These are phyloP conservation scores for Paelopatides confundens DNA, from an alignment of 53 echinoderm and acorn worm species.

Conservation along the genomic window DNA sequence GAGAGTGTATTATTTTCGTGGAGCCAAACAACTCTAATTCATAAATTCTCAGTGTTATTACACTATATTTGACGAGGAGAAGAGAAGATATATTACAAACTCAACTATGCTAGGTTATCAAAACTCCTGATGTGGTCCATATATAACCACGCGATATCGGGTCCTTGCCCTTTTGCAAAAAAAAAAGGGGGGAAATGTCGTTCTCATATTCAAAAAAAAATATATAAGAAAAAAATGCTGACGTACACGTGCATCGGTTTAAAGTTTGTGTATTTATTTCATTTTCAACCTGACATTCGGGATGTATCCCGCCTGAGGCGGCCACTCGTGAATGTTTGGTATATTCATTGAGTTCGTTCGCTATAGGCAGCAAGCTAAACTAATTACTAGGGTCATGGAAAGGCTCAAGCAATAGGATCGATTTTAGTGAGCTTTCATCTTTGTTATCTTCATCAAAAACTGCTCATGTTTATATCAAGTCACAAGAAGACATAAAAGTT, in stretches of 20 bases:
- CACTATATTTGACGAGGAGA: too few species aligned
- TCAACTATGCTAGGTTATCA: too few species aligned
- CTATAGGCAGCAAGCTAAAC: not conserved
- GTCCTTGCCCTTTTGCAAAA: too few species aligned
- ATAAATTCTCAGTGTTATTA: too few species aligned
- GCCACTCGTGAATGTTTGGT: not conserved
- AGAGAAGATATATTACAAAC: too few species aligned
- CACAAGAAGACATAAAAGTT: not conserved
- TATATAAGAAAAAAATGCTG: too few species aligned
- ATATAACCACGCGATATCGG: too few species aligned
- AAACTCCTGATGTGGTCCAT: too few species aligned
- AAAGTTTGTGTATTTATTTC: not conserved
- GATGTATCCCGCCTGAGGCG: not conserved
- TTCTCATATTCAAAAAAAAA: too few species aligned
- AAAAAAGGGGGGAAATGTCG: too few species aligned
- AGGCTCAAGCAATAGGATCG: not conserved
- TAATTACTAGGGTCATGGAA: not conserved
- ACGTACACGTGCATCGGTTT: not conserved
- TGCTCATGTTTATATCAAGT: not conserved
- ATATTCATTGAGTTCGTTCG: not conserved
- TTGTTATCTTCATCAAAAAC: not conserved
- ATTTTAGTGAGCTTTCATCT: not conserved
- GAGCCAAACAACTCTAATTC: too few species aligned
- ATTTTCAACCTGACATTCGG: not conserved
- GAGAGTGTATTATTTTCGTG: too few species aligned